phyloP scores from a whole-genome alignment of 2,888 invertebrate species.

The Sphaerophoria taeniata region DNA sequence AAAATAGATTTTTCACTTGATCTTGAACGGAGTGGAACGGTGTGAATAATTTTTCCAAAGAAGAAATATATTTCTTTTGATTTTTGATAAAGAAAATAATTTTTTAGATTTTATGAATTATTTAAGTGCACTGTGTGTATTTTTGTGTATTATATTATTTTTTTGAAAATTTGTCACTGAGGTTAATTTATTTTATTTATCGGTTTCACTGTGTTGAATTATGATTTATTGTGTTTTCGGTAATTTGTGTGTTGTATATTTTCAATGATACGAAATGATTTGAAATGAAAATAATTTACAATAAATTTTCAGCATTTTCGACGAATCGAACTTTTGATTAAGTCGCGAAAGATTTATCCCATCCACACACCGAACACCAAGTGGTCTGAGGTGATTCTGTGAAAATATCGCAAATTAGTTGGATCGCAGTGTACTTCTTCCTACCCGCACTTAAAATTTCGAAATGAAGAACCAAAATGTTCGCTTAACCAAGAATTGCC shows the following conservation, averaged over 20 bases:
- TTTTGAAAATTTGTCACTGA: constrained; percentile 60
- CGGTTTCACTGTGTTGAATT: constrained; percentile 47
- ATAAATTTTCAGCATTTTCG: constrained; percentile 60
- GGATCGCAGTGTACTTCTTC: constrained; percentile 43
- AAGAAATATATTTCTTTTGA: constrained; percentile 25
- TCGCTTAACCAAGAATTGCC: constrained; percentile 44
- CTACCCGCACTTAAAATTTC: constrained; percentile 72
- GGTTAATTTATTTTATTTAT: constrained; percentile 24
- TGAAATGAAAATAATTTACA: constrained; percentile 46
- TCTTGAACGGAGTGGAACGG: constrained; percentile 66
- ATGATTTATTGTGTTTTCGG: constrained; percentile 45
- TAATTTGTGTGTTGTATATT: constrained; percentile 25
- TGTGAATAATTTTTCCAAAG: constrained; percentile 52
- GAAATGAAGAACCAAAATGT: constrained; percentile 60
- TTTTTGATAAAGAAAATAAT: constrained; percentile 38
- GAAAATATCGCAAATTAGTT: constrained; percentile 68
- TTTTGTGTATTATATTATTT: background rate
- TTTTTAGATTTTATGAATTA: constrained; percentile 29
- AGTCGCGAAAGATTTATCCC: constrained; percentile 62
- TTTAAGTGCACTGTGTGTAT: constrained; percentile 50
- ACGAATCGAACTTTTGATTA: constrained; percentile 44
- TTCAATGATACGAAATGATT: background rate
- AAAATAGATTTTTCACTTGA: constrained; percentile 73
- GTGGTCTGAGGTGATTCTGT: constrained; percentile 68
- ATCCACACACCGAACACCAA: constrained; percentile 71